Base-by-base conservation (phyloP, 2,797 vertebrate genomes). In the Manis crassicaudata region DNA sequence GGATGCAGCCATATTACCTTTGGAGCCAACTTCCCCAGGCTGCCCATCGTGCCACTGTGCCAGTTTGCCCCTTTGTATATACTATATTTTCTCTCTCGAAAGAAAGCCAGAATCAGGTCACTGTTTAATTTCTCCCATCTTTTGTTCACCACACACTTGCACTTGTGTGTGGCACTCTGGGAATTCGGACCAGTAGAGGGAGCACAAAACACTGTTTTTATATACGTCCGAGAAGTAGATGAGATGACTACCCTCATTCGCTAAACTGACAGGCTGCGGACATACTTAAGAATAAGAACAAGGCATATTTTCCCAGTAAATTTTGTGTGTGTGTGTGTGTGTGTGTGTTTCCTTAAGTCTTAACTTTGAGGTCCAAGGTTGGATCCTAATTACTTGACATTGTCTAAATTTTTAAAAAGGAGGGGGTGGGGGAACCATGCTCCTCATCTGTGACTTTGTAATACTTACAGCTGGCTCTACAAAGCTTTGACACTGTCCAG, bases 401-500 rank as follows among this genome's bases (percentile, higher is more conserved):
- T 43, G n/a, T 56, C 21, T 58, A 63, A 37, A 16, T 62, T 70
- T 40, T 50, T 6, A 32, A 65, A 65, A 54, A 27, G 11, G n/a
- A 7, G 17, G 9, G 1, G 1, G 11, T 5, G 18, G 32, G 40
- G 1, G 70, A 9, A 4, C 29, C 16, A 5, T 50, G n/a, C 52
- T 97, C 62, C 90, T 67, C 7, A 11, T 60, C 72, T 97, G 29
- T 97, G 46, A 97, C 76, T 23, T 96, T 21, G 96, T 97, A 21
- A 46, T 97, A 79, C 96, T 93, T 23, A 43, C 95, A 99, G 99
- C 98, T 99, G 72, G 99, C 99, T 10, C 98, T 99, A 73, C 99
- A 99, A 95, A 99, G 99, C 96, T 99, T 99, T 97, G 98, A 98
- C 92, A 99, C 98, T 37, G 97, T 99, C 95, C 99, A 99, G 99